Evolutionary conservation across 2,888 invertebrate species (phyloP).

Genomic region (Latheticus oryzae): DNA sequence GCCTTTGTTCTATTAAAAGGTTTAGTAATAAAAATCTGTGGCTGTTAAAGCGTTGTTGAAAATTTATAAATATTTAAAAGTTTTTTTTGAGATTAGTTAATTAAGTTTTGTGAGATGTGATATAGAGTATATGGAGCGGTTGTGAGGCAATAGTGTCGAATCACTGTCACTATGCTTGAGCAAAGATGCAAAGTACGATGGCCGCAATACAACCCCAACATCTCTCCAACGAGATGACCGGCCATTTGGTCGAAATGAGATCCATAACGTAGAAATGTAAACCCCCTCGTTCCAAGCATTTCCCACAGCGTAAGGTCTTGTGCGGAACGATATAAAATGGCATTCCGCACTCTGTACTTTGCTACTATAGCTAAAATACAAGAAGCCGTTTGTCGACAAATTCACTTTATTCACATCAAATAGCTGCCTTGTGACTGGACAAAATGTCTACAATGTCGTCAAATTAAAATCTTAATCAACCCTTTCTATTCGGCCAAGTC

Average conservation of each 20-base stretch:
- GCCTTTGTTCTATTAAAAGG: too few species aligned
- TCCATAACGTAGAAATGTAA: conserved; percentile 61
- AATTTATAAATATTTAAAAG: too few species aligned
- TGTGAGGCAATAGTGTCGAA: conserved; percentile 25
- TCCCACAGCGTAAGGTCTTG: conserved; percentile 55
- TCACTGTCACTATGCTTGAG: conserved; percentile 48
- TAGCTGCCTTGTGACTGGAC: conserved; percentile 39
- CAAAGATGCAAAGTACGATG: conserved; percentile 56
- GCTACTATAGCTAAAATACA: conserved; percentile 41
- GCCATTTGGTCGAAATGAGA: conserved; percentile 61
- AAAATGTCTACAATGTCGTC: conserved; percentile 42
- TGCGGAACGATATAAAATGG: conserved; percentile 54
- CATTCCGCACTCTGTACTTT: conserved; percentile 49
- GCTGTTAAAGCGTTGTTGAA: too few species aligned
- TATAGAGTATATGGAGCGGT: conserved; percentile 26
- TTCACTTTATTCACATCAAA: conserved; percentile 48
- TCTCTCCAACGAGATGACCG: conserved; percentile 60
- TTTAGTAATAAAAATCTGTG: too few species aligned
- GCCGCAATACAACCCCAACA: conserved; percentile 53
- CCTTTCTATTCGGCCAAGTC: conserved; percentile 24
- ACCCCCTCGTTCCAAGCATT: conserved; percentile 56
- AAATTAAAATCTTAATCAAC: conserved; percentile 43
- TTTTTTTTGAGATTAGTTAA: too few species aligned
- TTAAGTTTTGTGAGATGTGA: too few species aligned
- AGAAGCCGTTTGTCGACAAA: conserved; percentile 44